Base-by-base conservation (phyloP, 2,888 invertebrate genomes). In the Apamea anceps region DNA sequence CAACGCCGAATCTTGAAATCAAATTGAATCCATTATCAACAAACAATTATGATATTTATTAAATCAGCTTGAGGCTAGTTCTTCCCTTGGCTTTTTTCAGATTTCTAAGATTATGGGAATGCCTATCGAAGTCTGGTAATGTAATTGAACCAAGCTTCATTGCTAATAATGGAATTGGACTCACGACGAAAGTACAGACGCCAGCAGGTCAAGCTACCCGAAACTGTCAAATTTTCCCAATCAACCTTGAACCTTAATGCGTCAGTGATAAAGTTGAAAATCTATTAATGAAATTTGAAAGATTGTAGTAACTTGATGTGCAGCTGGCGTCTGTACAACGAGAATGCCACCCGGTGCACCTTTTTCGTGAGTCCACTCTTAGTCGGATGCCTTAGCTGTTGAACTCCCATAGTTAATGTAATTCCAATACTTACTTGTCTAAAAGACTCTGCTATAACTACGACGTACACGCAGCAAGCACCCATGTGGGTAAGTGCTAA, bases 391-490 rank as follows among this genome's bases (percentile, higher is more conserved):
- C 57, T 25, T 57, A 10, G 25, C 57, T 25, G 57, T 25, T 0
- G 25, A 25, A 57, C 10, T 25, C 25, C 54, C 10, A 25, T 57
- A 12, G n/a, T 57, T 8, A 54, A 54, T 54, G 2, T 54, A 54
- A 54, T 12, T n/a, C 10, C 8, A 25, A 12, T 4, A 91, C 93
- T 94, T 91, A 98, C 98, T 96, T 98, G 97, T 93, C 97, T 96
- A 75, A 98, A 97, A 0, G 98, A 97, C 74, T 97, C 97, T 0
- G 98, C 97, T 75, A 98, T 97, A 81, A 98, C 98, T 0, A 98
- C 98, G 0, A 98, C 97, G 90, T 98, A 98, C 0, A 98, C 98
- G 87, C 98, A 98, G 79, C 97, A 97, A 0, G 98, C 98, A 1
- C 98, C 98, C 80, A 97, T 96, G 91, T 98, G 98, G 0, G 98